phyloP scores from a whole-genome alignment of 1,140 invertebrate species.

The Pristionchus pacificus region DNA sequence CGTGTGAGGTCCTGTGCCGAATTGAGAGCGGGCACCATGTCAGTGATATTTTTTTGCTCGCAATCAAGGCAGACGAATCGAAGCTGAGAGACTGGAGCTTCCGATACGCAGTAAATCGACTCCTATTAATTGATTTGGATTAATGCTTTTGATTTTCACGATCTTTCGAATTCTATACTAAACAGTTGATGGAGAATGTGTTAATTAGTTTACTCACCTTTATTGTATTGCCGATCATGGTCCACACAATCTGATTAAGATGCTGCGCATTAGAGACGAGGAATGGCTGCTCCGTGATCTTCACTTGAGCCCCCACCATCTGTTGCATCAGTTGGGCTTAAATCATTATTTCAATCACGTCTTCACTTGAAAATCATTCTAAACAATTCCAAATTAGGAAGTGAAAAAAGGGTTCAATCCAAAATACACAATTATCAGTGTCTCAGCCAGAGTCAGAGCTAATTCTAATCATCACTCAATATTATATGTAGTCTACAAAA shows the following conservation, averaged over 20 bases:
- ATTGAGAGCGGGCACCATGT: slow-evolving; percentile 54
- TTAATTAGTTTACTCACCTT: slow-evolving; percentile 24
- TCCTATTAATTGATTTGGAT: slow-evolving; percentile 15
- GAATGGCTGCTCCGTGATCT: slow-evolving; percentile 53
- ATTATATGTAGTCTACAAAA: no score
- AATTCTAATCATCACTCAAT: no score
- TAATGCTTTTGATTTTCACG: no score
- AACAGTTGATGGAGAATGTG: no score
- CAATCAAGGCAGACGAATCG: slow-evolving; percentile 55
- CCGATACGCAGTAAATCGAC: slow-evolving; percentile 50
- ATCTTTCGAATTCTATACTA: no score
- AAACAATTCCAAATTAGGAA: no score
- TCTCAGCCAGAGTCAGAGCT: no score
- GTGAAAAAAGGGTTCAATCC: no score
- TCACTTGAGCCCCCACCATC: slow-evolving; percentile 57
- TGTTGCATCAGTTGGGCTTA: no score
- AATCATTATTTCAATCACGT: no score
- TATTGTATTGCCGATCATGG: slow-evolving; percentile 45
- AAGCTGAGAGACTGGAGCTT: slow-evolving; percentile 52
- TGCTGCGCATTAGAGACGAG: slow-evolving; percentile 52
- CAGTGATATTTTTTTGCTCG: slow-evolving; percentile 51
- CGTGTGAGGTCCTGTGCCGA: slow-evolving; percentile 54
- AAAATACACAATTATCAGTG: no score
- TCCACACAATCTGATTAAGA: slow-evolving; percentile 53
- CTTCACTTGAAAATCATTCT: no score